Percentiles rank a stretch among this genome's conserved stretches.
phyloP scores from a whole-genome alignment of 2,797 vertebrate genomes.

The Adrianichthys oophorus region DNA sequence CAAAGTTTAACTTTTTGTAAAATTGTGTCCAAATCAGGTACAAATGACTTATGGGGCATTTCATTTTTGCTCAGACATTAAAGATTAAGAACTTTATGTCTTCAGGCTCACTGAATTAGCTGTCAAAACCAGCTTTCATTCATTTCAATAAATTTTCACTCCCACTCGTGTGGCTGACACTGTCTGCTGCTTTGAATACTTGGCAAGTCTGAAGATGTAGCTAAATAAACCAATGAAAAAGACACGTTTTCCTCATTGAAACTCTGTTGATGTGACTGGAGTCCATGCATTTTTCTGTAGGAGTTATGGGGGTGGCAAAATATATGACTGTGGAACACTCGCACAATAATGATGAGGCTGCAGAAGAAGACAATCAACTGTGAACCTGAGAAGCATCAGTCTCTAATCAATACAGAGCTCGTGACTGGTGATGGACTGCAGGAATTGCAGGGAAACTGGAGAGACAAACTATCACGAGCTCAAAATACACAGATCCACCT shows the following conservation, averaged over 20 bases:
- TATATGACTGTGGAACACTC: constrained; percentile 27
- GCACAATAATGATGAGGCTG: constrained; percentile 52
- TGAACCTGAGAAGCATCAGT: constrained; percentile 73
- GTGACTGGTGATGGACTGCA: constrained; percentile 79
- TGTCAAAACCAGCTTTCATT: too few relatives aligned
- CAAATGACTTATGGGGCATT: too few relatives aligned
- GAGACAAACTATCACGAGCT: constrained; percentile 68
- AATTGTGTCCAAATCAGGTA: too few relatives aligned
- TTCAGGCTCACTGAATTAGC: too few relatives aligned
- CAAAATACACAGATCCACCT: constrained; percentile 50
- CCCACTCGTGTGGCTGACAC: too few relatives aligned
- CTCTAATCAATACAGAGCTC: constrained; percentile 78
- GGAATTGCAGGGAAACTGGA: constrained; percentile 75
- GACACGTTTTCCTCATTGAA: background rate
- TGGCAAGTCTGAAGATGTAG: too few relatives aligned
- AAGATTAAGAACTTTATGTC: too few relatives aligned
- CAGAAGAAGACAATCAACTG: constrained; percentile 51
- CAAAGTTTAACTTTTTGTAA: too few relatives aligned
- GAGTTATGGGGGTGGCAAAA: constrained; percentile 19
- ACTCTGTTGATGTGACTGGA: constrained; percentile 35
- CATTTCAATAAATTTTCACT: too few relatives aligned
- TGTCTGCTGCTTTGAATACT: too few relatives aligned
- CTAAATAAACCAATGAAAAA: too few relatives aligned
- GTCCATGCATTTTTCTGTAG: constrained; percentile 29
- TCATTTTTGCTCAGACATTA: too few relatives aligned